These are phyloP conservation scores for Noctua janthina DNA, from an alignment of 2,888 invertebrate species.

Conservation along the genomic window DNA sequence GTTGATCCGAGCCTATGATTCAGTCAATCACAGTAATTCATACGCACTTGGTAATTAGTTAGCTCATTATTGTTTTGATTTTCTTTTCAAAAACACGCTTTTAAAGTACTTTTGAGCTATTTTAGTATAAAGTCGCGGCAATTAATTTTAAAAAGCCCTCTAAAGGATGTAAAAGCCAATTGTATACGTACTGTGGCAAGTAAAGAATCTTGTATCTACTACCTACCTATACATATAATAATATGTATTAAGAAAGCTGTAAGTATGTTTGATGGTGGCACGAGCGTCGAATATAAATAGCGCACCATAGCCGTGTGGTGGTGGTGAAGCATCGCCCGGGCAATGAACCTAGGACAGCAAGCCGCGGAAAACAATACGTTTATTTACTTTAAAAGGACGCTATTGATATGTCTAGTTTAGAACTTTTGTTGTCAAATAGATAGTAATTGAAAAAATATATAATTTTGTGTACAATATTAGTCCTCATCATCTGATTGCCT, in stretches of 20 bases:
- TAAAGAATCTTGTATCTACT: neutral
- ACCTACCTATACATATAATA: neutral
- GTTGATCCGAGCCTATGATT: neutral
- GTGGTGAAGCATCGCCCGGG: conserved; percentile 38
- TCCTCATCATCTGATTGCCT: too few species aligned
- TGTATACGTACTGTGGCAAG: neutral
- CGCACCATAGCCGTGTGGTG: neutral
- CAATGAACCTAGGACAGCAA: conserved; percentile 47
- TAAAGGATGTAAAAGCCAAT: neutral
- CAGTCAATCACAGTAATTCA: neutral
- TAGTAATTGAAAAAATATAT: neutral
- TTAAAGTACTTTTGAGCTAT: neutral
- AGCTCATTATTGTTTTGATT: neutral
- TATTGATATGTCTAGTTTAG: neutral
- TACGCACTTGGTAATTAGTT: neutral
- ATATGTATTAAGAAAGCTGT: neutral
- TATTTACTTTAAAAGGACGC: conserved; percentile 17
- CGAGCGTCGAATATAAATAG: conserved; percentile 50
- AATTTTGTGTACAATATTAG: neutral
- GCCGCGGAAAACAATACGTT: conserved; percentile 13
- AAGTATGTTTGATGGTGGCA: conserved; percentile 8
- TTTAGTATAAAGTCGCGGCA: neutral
- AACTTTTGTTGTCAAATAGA: neutral
- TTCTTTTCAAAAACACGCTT: neutral
- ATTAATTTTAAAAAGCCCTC: neutral